Conservation (phyloP, 2,888 invertebrate genomes). For the Ectemnius continuus region DNA sequence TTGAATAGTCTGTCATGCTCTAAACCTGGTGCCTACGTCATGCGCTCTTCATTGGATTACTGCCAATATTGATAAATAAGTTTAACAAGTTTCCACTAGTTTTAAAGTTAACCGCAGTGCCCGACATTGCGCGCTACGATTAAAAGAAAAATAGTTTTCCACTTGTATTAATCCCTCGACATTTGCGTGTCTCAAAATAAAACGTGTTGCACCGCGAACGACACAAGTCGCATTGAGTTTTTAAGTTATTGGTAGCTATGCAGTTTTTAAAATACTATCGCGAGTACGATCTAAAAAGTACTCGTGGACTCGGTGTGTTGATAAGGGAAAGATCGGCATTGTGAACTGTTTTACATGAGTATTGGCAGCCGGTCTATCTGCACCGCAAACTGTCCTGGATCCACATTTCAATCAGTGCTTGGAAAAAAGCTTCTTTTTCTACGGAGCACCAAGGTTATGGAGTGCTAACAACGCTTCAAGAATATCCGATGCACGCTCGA, state of each 20-base stretch:
- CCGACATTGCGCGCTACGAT: background rate
- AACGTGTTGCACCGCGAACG: no score
- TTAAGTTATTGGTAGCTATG: conserved; percentile 30
- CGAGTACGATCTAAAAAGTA: conserved; percentile 11
- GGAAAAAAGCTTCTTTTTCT: background rate
- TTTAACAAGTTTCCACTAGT: background rate
- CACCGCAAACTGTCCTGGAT: no score
- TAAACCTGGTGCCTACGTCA: conserved; percentile 58
- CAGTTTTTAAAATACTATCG: conserved; percentile 29
- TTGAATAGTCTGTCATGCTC: conserved; percentile 46
- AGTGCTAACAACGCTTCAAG: conserved; percentile 2
- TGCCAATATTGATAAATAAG: conserved; percentile 27
- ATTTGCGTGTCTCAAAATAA: background rate
- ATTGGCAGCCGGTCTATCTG: no score
- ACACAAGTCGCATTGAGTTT: no score
- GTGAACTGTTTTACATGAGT: background rate
- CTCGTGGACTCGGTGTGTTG: background rate
- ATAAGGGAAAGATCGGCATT: background rate
- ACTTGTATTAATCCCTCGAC: no score
- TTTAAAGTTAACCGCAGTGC: background rate
- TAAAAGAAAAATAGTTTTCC: background rate
- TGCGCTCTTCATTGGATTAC: background rate
- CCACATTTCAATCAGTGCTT: no score
- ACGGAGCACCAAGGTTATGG: conserved; percentile 31
- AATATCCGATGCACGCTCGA: conserved; percentile 1